phyloP scores from a whole-genome alignment of 2,113 vertebrate species.

The Dicaeum eximium region DNA sequence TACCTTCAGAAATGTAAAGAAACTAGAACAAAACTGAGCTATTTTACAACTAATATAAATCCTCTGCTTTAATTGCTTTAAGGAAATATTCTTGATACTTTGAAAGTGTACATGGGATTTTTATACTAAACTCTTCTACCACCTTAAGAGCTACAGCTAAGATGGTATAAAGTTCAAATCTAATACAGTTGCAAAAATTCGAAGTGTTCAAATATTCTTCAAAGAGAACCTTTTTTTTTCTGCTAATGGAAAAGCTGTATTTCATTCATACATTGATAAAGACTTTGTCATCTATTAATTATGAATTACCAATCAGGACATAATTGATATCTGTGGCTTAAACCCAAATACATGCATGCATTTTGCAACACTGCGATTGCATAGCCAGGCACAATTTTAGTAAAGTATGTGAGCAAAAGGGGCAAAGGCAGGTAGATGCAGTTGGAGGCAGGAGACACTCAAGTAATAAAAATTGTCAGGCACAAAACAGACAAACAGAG shows the following conservation, averaged over 20 bases:
- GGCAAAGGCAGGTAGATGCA: neutral
- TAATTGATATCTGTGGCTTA: neutral
- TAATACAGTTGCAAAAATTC: neutral
- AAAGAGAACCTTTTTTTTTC: neutral
- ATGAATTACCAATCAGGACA: neutral
- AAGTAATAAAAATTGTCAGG: neutral
- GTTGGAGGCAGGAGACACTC: neutral
- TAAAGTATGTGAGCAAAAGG: neutral
- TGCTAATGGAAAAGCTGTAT: neutral
- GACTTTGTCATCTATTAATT: neutral
- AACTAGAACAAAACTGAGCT: neutral
- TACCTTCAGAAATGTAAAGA: neutral
- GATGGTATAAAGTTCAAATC: neutral
- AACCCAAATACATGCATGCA: neutral
- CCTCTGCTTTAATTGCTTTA: neutral
- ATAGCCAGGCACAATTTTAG: neutral
- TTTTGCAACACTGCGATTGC: neutral
- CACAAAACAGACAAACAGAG: neutral
- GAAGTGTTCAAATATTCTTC: neutral
- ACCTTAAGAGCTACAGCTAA: neutral
- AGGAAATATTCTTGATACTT: neutral
- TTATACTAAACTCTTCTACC: neutral
- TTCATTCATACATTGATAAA: neutral
- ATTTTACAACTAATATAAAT: neutral
- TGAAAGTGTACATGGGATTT: neutral